Base-by-base conservation (phyloP, 2,888 invertebrate genomes). In the Plagiodera versicolora region DNA sequence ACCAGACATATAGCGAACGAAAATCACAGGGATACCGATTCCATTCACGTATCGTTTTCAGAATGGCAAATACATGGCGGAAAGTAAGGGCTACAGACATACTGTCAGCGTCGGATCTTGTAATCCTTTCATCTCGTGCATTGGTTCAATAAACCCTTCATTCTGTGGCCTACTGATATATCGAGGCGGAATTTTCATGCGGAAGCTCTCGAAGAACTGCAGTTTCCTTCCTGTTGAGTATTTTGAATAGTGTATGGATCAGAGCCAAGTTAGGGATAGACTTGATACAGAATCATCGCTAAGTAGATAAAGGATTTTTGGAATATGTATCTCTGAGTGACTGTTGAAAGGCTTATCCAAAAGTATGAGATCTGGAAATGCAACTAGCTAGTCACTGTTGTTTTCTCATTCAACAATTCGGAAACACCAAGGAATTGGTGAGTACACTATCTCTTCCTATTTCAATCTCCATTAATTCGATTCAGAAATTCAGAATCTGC, bases 81-180 rank as follows among this genome's bases (percentile, higher is more conserved):
- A 64, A 63, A 60, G 61, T 60, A 65, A 62, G 61, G 70, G 66
- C 65, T 68, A 67, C 67, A 70, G 67, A 69, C 71, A 69, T 72
- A 72, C 72, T 71, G 74, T 75, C 72, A 74, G 71, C 72, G 67
- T 64, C 61, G 70, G 70, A 74, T 74, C 74, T 73, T 65, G 70
- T 75, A 75, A 75, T 72, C 75, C 73, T 63, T 63, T 68, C 39
- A 63, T 63, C 70, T 71, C 69, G 70, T 71, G 67, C 70, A 71
- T 70, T 65, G 67, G 67, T 64, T 65, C 64, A 68, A 66, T 63
- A 66, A 69, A 66, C 70, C 68, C 69, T 68, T 70, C 67, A 65
- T 55, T 30, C 35, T 30, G 35, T 17, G 20, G 17, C 44, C 11
- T 16, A 16, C 44, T 6, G 11, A 24, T 53, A 35, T 51, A 35